Evolutionary conservation across 2,797 vertebrate genomes (phyloP), one percentile per base, ranked within the genome.

Genomic region (Enteromius argenteus): DNA sequence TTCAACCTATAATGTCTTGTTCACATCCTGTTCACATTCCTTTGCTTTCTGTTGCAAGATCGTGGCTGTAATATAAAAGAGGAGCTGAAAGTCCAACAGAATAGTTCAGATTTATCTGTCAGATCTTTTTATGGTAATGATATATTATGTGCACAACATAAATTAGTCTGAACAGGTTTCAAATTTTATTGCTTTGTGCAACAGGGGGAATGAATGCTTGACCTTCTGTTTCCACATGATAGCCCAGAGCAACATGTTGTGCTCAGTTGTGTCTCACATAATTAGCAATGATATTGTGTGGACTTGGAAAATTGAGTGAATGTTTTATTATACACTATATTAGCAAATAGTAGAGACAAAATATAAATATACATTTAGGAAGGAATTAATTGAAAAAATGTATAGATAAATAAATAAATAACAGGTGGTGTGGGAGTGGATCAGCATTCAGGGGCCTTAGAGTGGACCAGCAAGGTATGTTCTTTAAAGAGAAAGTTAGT

Each of bases 101-200:
- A 73, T n/a, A 35, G 39, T n/a, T 35, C 27, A 49, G 42, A 73
- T 73, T 15, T 71, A 73, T 62, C 39, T 62, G 68, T 44, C 53
- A 62, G 27, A 73, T 73, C 11, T 42, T 73, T 74, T 81, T 62
- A 74, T 73, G 27, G 21, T 51, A 64, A 49, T 81, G 80, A 64
- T 32, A 35, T 2, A 82, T 82, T 23, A 82, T 74, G 30, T 82
- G 27, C 77, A 35, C 19, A n/a, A 66, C 58, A 23, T 37, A 64
- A 82, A 82, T 82, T 49, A 13, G 80, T 75, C 80, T 82, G 30
- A 66, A 75, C 80, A 66, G 32, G 44, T 75, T 66, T 66, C 21
- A 51, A 14, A 64, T 66, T 23, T 0, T 27, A 27, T 66, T 74
- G 30, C 66, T 58, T 23, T 19, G 49, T 42, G 66, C 58, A 49